Conservation (phyloP, 2,888 invertebrate species). For the Tenthredo scrophulariae region DNA sequence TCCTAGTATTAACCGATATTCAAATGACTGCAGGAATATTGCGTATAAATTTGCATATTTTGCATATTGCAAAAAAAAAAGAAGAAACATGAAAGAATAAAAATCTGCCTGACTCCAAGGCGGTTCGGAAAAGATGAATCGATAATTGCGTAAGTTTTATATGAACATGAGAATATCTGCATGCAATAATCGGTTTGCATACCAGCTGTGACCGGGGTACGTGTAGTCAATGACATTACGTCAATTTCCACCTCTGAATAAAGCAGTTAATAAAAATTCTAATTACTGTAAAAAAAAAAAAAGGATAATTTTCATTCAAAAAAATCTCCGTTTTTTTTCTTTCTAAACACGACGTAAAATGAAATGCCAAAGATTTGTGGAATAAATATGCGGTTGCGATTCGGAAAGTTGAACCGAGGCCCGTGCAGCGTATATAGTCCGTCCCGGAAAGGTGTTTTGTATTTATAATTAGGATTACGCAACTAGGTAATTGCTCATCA, state of each 20-base stretch:
- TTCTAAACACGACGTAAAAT: neutral
- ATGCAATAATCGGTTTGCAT: constrained; percentile 6
- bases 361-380: neutral
- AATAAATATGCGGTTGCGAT: neutral
- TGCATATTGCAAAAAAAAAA: neutral
- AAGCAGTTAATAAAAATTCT: neutral
- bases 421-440: neutral
- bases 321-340: no score
- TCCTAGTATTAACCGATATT: neutral
- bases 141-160: constrained; percentile 27
- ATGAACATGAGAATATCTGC: neutral
- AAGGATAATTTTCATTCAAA: neutral
- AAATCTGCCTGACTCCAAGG: neutral
- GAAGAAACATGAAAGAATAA: neutral
- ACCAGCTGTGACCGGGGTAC: neutral
- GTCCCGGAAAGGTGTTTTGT: constrained; percentile 63
- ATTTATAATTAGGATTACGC: constrained; percentile 69
- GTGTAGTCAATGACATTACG: neutral
- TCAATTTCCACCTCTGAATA: neutral
- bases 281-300: neutral
- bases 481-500: constrained; percentile 70
- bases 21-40: neutral
- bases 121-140: neutral
- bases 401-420: neutral
- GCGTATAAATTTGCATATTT: neutral